A percentile compares a stretch with the other conserved stretches of the same genome.
Conservation (phyloP, 2,113 vertebrate genomes). For the Macquaria ambigua region DNA sequence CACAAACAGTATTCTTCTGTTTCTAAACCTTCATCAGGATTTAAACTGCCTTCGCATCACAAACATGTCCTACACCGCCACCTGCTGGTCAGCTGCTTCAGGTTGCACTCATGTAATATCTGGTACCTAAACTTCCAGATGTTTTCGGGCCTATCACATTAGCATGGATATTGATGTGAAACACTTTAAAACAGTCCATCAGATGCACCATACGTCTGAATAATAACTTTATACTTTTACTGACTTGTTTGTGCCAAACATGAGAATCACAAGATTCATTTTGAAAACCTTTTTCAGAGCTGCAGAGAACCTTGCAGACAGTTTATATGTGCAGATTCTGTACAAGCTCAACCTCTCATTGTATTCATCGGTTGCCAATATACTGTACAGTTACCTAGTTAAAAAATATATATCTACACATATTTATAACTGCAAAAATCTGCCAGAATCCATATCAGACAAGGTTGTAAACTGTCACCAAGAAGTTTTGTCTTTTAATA, state of each 20-base stretch:
- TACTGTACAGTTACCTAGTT: no score
- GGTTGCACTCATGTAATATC: neutral
- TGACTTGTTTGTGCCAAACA: neutral
- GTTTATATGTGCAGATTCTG: neutral
- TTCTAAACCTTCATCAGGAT: neutral
- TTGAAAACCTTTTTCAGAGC: neutral
- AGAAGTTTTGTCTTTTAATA: no score
- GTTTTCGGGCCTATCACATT: neutral
- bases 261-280: neutral
- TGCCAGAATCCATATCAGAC: neutral
- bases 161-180: neutral
- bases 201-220: neutral
- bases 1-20: neutral
- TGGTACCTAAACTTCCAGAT: neutral
- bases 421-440: neutral
- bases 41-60: neutral
- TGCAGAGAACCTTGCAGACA: neutral
- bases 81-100: slow-evolving; percentile 41
- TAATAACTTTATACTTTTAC: neutral
- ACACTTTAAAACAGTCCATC: neutral
- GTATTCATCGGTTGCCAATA: neutral
- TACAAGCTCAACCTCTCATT: neutral
- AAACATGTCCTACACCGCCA: slow-evolving; percentile 6
- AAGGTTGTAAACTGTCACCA: neutral
- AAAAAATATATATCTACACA: neutral